These are phyloP conservation scores for Rhinogobius similis DNA, from an alignment of 2,113 vertebrate genomes.

Conservation along the genomic window DNA sequence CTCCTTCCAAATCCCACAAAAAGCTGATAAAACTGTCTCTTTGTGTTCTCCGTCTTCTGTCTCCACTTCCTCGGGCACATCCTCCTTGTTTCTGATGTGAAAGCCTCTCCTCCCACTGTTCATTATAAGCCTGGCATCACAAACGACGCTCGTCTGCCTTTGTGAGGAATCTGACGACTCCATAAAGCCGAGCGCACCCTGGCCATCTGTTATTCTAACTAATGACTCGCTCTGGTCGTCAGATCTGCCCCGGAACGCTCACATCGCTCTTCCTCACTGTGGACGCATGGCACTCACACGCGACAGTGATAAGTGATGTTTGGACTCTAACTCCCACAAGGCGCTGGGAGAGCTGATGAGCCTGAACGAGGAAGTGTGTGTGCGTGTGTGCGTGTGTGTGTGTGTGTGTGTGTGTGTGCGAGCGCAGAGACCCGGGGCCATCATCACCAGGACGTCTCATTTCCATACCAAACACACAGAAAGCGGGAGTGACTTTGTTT, in stretches of 20 bases:
- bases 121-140: constrained; percentile 37
- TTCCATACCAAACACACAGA: constrained; percentile 31
- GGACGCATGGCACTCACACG: constrained; percentile 10
- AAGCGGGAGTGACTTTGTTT: constrained; percentile 16
- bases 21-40: constrained; percentile 33
- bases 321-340: constrained; percentile 47
- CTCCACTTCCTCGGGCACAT: constrained; percentile 54
- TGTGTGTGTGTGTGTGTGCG: neutral
- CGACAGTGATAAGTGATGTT: constrained; percentile 50
- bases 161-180: neutral
- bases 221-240: constrained; percentile 33
- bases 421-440: constrained; percentile 19
- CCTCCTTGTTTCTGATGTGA: constrained; percentile 50
- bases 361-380: constrained; percentile 40
- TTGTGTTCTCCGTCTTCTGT: constrained; percentile 30
- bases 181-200: neutral
- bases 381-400: constrained; percentile 28
- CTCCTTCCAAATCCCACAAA: constrained; percentile 24
- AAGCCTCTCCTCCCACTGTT: constrained; percentile 46
- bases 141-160: neutral
- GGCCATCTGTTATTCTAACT: constrained; percentile 52
- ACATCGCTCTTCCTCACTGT: constrained; percentile 26
- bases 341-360: constrained; percentile 41
- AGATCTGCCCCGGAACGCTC: too few species aligned
- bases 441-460: constrained; percentile 8